Percentiles rank a stretch among this genome's conserved stretches.
Evolutionary conservation across 2,888 invertebrate genomes (phyloP).

Genomic region (Deroplatys truncata): DNA sequence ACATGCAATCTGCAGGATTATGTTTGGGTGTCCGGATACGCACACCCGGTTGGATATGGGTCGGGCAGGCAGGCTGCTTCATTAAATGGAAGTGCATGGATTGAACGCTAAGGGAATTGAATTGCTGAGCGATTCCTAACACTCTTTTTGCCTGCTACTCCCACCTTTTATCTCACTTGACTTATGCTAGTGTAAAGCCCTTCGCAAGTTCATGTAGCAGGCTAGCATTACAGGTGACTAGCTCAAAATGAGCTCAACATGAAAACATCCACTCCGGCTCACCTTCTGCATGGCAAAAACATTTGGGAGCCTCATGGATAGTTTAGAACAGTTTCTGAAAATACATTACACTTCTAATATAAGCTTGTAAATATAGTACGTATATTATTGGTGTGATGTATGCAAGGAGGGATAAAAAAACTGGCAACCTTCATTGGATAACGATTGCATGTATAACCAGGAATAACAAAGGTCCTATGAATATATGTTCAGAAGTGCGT

Average conservation of each 20-base stretch:
- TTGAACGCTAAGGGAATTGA: slow-evolving; percentile 1
- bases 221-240: background rate
- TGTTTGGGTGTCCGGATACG: background rate
- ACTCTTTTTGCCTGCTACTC: background rate
- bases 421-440: too few relatives aligned
- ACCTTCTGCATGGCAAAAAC: background rate
- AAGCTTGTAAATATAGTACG: too few relatives aligned
- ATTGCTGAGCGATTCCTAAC: background rate
- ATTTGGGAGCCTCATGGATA: too few relatives aligned
- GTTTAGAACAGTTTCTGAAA: too few relatives aligned
- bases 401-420: too few relatives aligned
- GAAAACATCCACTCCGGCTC: background rate
- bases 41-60: background rate
- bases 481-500: too few relatives aligned
- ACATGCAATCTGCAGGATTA: background rate
- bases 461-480: too few relatives aligned
- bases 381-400: too few relatives aligned
- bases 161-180: background rate
- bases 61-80: background rate
- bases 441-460: too few relatives aligned
- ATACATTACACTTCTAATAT: too few relatives aligned
- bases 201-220: background rate
- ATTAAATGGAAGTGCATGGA: slow-evolving; percentile 1
- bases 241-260: background rate
- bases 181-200: background rate